Base-by-base conservation (phyloP, 2,888 invertebrate genomes). In the Lacanobia oleracea region DNA sequence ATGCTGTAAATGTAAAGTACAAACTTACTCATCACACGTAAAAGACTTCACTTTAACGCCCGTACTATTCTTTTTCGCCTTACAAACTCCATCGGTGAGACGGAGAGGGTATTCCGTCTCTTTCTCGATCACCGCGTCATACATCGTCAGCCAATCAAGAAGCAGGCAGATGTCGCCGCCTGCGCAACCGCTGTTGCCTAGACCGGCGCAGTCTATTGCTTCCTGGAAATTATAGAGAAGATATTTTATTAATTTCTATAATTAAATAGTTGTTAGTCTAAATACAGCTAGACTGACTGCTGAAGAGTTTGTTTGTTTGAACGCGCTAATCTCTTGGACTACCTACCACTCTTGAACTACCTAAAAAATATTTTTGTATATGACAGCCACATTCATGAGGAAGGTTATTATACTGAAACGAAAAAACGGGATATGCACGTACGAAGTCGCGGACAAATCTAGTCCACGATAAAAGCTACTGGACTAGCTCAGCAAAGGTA, bases 91-190 rank as follows among this genome's bases (percentile, higher is more conserved):
- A 77, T 93, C 89, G 9, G 83, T 93, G 43, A 96, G 94, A 23
- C 96, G 93, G 5, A 97, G 93, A 0, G 98, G 98, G 92, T 98
- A 98, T 63, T 95, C 93, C 18, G 90, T 88, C 68, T 97, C 97
- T 0, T 93, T 91, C 56, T 96, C 91, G 53, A 98, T 93, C 0
- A 94, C 92, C 2, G 97, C 93, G 73, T 97, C 95, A 68, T 96
- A 96, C 59, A 94, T 87, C 21, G 94, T 88, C 79, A 98, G 90
- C 98, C 98, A 98, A n/a, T 96, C 93, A 0, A 98, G 94, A 0
- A 98, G 96, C n/a, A 96, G 93, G 86, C 98, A 98, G 84, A 97
- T 97, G 91, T 98, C 98, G 45, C 98, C 98, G 33, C 98, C 98
- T 0, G 96, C 92, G 92, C 98, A 98, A 0, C 98, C 98, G 77